Conservation (phyloP, 2,797 vertebrate species). For the Aselliscus stoliczkanus region DNA sequence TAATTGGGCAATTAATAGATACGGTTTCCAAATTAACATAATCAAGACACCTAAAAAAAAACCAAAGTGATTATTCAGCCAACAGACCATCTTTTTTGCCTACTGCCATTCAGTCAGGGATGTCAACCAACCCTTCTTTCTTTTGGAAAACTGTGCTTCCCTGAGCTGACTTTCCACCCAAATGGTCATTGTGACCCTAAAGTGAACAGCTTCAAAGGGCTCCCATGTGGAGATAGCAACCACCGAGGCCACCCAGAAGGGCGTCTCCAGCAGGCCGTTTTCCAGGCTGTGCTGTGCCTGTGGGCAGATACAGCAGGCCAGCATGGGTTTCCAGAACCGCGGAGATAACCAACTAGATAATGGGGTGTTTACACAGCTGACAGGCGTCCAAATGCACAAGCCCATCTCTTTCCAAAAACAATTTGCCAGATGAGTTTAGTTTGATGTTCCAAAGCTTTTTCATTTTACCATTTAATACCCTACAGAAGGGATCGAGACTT, state of each 20-base stretch:
- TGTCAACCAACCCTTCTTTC: slow-evolving; percentile 50
- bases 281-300: not conserved
- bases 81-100: slow-evolving; percentile 31
- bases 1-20: slow-evolving; percentile 66
- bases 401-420: slow-evolving; percentile 69
- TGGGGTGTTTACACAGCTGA: slow-evolving; percentile 62
- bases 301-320: not conserved
- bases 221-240: fast-evolving
- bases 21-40: slow-evolving; percentile 57
- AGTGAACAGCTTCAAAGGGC: not conserved
- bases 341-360: slow-evolving; percentile 48
- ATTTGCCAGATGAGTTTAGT: slow-evolving; percentile 77
- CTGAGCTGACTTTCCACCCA: not conserved
- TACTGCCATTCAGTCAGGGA: slow-evolving; percentile 18
- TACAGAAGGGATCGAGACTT: slow-evolving; percentile 67
- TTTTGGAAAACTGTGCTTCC: not conserved
- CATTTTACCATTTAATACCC: slow-evolving; percentile 75
- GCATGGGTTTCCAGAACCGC: not conserved
- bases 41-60: slow-evolving; percentile 65
- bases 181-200: not conserved
- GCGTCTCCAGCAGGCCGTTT: not conserved
- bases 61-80: slow-evolving; percentile 66
- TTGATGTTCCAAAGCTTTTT: slow-evolving; percentile 75
- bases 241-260: not conserved
- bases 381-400: slow-evolving; percentile 66